Evolutionary conservation across 2,113 vertebrate species (phyloP).

Genomic region (Paedocypris sp.): DNA sequence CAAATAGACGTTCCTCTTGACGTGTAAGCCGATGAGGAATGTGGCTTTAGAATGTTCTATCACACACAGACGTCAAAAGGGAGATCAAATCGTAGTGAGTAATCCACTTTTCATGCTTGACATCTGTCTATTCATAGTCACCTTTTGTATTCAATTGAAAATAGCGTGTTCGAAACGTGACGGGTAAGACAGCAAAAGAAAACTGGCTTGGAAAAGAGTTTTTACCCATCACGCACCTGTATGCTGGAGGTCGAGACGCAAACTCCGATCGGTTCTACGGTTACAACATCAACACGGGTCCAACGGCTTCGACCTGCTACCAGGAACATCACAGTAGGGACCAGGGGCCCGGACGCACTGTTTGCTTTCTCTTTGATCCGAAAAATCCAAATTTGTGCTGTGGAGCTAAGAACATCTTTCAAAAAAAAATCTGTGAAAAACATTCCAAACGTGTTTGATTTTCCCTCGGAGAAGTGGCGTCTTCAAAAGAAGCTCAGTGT

Average conservation of each 20-base stretch:
- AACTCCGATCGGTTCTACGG: background rate
- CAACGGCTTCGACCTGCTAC: background rate
- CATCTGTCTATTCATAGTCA: background rate
- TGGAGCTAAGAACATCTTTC: slow-evolving; percentile 21
- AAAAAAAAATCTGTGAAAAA: slow-evolving; percentile 33
- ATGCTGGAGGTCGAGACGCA: too few relatives aligned
- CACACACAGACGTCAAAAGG: slow-evolving; percentile 32
- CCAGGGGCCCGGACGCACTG: background rate
- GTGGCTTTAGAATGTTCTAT: too few relatives aligned
- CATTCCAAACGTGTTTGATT: slow-evolving; percentile 42
- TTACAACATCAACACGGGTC: slow-evolving; percentile 1
- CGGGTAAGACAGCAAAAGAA: background rate
- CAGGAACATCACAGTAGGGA: slow-evolving; percentile 1
- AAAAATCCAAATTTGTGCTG: slow-evolving; percentile 27
- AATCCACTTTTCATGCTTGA: slow-evolving; percentile 4
- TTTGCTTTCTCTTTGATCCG: slow-evolving; percentile 29
- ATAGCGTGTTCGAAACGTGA: too few relatives aligned
- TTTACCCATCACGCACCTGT: slow-evolving; percentile 1
- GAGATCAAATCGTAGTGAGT: slow-evolving; percentile 19
- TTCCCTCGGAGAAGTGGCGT: slow-evolving; percentile 37
- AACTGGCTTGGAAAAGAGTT: background rate
- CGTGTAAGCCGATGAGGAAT: too few relatives aligned
- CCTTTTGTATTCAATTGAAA: too few relatives aligned
- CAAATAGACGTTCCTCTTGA: too few relatives aligned
- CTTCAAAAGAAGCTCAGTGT: slow-evolving; percentile 32